Evolutionary conservation across 1,140 invertebrate genomes (phyloP).

Genomic region (Octopus sinensis): DNA sequence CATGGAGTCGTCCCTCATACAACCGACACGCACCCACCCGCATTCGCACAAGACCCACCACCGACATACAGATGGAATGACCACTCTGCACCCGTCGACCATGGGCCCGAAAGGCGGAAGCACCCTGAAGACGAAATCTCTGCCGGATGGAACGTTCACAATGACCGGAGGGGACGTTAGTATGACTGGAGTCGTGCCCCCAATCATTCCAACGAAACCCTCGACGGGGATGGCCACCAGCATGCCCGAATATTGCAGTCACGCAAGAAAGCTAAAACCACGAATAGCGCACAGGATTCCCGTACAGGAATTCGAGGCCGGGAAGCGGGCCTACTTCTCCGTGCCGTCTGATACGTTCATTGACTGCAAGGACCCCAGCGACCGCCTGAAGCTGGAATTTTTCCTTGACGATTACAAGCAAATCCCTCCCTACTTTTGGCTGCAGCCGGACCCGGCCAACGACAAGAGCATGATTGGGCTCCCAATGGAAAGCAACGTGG

Average conservation of each 20-base stretch:
- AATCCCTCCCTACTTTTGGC: conserved; percentile 32
- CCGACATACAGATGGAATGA: conserved; percentile 18
- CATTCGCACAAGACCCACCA: conserved; percentile 24
- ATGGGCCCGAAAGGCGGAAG: background rate
- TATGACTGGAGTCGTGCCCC: background rate
- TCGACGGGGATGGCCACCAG: background rate
- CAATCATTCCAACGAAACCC: conserved; percentile 15
- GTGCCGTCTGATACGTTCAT: conserved; percentile 84
- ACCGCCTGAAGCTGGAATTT: conserved; percentile 71
- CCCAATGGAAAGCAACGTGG: conserved; percentile 68
- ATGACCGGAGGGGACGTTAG: background rate
- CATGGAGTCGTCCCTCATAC: background rate
- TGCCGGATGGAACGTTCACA: background rate
- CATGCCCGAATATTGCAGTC: conserved; percentile 19
- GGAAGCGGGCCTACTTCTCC: conserved; percentile 71
- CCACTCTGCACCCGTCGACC: conserved; percentile 9
- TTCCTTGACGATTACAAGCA: conserved; percentile 63
- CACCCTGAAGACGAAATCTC: conserved; percentile 12
- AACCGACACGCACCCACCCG: conserved; percentile 19
- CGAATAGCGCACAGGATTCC: conserved; percentile 27
- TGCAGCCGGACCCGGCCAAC: conserved; percentile 29
- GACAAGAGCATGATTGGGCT: conserved; percentile 61
- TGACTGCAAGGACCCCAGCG: conserved; percentile 79
- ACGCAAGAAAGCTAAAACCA: conserved; percentile 18
- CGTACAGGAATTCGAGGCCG: conserved; percentile 64